These are phyloP conservation scores for Anoncus sp. DNA, from an alignment of 2,888 invertebrate species.

Conservation along the genomic window DNA sequence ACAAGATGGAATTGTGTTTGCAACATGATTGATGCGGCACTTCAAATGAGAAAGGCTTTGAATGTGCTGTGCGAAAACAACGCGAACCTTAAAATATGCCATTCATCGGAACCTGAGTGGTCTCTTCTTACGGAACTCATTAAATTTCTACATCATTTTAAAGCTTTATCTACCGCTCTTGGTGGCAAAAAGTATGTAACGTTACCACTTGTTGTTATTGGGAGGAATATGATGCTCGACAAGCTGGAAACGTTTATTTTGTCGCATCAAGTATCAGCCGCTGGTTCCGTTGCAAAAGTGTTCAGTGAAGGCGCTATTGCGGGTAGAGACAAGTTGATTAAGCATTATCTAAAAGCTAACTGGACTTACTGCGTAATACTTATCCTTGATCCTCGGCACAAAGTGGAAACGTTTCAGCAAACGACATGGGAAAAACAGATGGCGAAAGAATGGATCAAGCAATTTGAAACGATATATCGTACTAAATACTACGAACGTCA, in stretches of 20 bases:
- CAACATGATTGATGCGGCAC: background rate
- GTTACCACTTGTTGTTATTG: no score
- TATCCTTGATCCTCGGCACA: background rate
- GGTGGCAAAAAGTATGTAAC: no score
- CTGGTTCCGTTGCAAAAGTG: no score
- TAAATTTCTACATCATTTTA: no score
- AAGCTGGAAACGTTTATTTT: background rate
- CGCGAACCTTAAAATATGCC: no score
- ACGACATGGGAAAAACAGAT: conserved; percentile 28
- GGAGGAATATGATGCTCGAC: no score
- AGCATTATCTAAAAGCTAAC: background rate
- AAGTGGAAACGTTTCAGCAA: no score
- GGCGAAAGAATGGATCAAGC: conserved; percentile 8
- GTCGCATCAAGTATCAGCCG: no score
- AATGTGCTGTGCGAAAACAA: conserved; percentile 1
- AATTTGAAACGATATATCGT: conserved; percentile 13
- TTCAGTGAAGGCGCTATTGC: background rate
- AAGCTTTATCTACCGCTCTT: no score
- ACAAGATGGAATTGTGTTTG: background rate
- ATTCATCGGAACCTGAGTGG: no score
- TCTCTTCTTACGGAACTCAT: no score
- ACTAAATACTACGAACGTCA: conserved; percentile 3
- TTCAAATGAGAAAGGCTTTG: background rate
- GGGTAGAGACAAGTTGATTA: background rate
- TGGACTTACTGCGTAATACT: background rate